These are phyloP conservation scores for Morpho deidamia DNA, from an alignment of 2,888 invertebrate species.

Conservation along the genomic window DNA sequence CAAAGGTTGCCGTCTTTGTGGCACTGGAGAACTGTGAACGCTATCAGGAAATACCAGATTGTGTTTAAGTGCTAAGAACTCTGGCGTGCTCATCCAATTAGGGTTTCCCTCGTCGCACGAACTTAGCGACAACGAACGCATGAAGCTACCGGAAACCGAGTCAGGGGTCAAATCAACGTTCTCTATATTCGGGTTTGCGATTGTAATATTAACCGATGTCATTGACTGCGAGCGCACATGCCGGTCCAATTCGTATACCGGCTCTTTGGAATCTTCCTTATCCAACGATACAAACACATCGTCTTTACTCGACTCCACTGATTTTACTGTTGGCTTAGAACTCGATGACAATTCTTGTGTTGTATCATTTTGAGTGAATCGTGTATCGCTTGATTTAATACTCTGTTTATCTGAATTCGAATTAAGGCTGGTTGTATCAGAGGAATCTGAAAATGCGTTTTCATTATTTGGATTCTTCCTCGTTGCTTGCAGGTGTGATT, in stretches of 20 bases:
- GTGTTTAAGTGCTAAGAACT: constrained; percentile 87
- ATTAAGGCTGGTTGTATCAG: constrained; percentile 71
- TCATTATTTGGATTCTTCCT: constrained; percentile 61
- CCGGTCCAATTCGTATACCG: constrained; percentile 58
- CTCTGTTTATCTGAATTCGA: constrained; percentile 75
- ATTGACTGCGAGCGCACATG: constrained; percentile 78
- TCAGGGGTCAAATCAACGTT: constrained; percentile 83
- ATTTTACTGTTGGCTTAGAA: constrained; percentile 62
- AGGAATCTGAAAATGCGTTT: constrained; percentile 72
- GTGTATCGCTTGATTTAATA: constrained; percentile 62
- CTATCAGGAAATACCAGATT: constrained; percentile 90
- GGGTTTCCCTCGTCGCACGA: constrained; percentile 85
- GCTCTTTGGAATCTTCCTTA: constrained; percentile 60
- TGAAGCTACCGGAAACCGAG: constrained; percentile 78
- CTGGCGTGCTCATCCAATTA: constrained; percentile 89
- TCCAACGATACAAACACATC: constrained; percentile 54
- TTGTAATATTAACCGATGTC: constrained; percentile 82
- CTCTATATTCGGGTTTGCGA: constrained; percentile 85
- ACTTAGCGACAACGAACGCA: constrained; percentile 81
- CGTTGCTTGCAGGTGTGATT: constrained; percentile 36
- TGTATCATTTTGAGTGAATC: constrained; percentile 59
- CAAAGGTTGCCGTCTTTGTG: constrained; percentile 79
- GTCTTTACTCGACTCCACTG: constrained; percentile 57
- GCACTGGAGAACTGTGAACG: constrained; percentile 86
- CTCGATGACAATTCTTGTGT: constrained; percentile 62